Evolutionary conservation across 2,888 invertebrate genomes (phyloP), one percentile per base, ranked within the genome.

Genomic region (Trachelus iudaicus): DNA sequence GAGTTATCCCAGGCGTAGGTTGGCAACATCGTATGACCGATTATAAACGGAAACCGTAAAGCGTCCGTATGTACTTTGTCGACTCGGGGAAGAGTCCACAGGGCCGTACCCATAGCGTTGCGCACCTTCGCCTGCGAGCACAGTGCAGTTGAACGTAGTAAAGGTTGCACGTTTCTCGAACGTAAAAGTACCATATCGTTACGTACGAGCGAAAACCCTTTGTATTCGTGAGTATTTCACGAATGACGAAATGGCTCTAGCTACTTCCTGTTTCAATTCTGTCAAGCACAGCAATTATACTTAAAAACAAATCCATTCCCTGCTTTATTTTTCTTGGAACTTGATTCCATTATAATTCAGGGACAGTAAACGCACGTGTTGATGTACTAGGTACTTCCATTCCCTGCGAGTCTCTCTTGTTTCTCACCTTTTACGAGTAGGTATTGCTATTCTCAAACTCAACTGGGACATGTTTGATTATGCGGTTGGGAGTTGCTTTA

Each of bases 11-110:
- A 31, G 71, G 4, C 33, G 71, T 56, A 71, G 11, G n/a, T 31
- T 34, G 71, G 71, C 71, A 56, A 31, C 71, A 31, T 56, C 71
- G 71, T 34, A 13, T 33, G 71, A 23, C 33, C 71, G 71, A 71
- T 71, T 33, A 31, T 71, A 71, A 71, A 69, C 69, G 69, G n/a
- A 40, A 69, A 71, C 71, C 33, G 31, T 71, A 71, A 71, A 71
- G 71, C 71, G 33, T 33, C 31, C 71, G 71, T 31, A 15, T 31
- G 33, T 71, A 71, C 31, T 34, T 33, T 34, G 71, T 23, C 13
- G 15, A 71, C 71, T 34, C 71, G 23, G 23, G 12, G 2, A 71
- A 31, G 34, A 71, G 12, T 33, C 71, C 1, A 2, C 56, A 56
- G 56, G 56, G 56, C 56, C 23, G 23, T 9, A 23, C 9, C 9